A percentile compares a stretch with the other conserved stretches of the same genome.
Evolutionary conservation across 2,888 invertebrate genomes (phyloP).

Genomic region (Acanthosepion esculentum): DNA sequence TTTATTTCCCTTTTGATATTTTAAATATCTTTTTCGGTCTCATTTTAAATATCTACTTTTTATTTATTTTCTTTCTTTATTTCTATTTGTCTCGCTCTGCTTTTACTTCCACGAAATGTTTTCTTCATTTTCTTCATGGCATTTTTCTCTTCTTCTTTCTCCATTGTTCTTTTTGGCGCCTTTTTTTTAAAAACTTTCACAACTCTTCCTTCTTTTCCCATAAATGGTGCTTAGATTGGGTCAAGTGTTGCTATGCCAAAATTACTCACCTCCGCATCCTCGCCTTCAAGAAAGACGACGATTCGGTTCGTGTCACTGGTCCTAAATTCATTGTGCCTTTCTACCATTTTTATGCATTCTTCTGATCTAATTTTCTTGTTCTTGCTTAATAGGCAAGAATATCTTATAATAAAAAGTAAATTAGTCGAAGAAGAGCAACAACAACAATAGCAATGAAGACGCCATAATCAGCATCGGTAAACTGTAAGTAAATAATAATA

Average conservation of each 20-base stretch:
- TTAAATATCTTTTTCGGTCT: too few species aligned
- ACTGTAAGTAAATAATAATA: not conserved
- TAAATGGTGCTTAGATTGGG: not conserved
- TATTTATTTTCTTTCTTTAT: not conserved
- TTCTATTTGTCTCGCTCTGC: not conserved
- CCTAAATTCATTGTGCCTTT: not conserved
- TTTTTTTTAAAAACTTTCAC: not conserved
- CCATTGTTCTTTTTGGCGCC: not conserved
- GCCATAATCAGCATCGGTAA: not conserved
- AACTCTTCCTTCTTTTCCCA: not conserved
- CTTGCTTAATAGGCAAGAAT: not conserved
- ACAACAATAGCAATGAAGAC: too few species aligned
- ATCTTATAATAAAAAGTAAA: not conserved
- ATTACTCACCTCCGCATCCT: not conserved
- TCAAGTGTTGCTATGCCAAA: slow-evolving; percentile 8
- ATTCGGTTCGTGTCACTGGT: not conserved
- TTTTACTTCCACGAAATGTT: not conserved
- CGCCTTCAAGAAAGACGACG: not conserved
- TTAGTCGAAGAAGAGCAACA: too few species aligned
- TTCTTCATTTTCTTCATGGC: not conserved
- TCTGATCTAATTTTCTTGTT: not conserved
- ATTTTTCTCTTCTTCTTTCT: not conserved
- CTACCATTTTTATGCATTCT: not conserved
- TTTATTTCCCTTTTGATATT: too few species aligned
- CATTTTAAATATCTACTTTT: too few species aligned